Base-by-base conservation (phyloP, 2,888 invertebrate species). In the Lochmaea capreae region DNA sequence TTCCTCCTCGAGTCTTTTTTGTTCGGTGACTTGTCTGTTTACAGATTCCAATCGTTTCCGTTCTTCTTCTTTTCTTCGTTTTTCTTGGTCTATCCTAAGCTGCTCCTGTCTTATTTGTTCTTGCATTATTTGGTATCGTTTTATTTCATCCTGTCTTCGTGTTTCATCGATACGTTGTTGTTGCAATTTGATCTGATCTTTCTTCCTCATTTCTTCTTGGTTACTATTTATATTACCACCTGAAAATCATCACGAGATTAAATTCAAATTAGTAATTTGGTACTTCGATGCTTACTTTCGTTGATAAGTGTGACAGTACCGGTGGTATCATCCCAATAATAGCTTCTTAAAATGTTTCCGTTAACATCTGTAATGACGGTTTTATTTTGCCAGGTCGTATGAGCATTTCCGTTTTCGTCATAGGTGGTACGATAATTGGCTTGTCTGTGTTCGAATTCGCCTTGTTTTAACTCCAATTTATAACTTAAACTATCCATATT, bases 331-430 rank as follows among this genome's bases (percentile, higher is more conserved):
- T 72, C 72, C 59, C 63, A 67, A 59, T 77, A 76, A 46, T 69
- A 76, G 12, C 79, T 81, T 26, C 77, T 78, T 3, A 83, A 46
- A 39, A 83, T 76, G 49, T 81, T 82, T n/a, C 82, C 82, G 12
- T 67, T 71, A 8, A 79, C 71, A 67, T 83, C 82, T 16, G 75
- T 78, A 3, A 82, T 76, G 6, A 78, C 80, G 3, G 82, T 82
- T n/a, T 79, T 78, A 57, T 83, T 83, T 8, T 77, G 76, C 78
- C 79, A 81, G 26, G 58, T 77, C 6, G 76, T 80, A 0, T 78
- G 72, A 10, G 75, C 77, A 49, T 79, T 61, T 10, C 81, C 82
- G 59, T 81, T 76, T 1, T 77, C 69, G 8, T 46, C 63, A 43
- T 65, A 63, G 0, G 69, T 74, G 57, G 61, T 73, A n/a, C 16